Evolutionary conservation across 2,888 invertebrate species (phyloP).

Genomic region (Amitus sp.): DNA sequence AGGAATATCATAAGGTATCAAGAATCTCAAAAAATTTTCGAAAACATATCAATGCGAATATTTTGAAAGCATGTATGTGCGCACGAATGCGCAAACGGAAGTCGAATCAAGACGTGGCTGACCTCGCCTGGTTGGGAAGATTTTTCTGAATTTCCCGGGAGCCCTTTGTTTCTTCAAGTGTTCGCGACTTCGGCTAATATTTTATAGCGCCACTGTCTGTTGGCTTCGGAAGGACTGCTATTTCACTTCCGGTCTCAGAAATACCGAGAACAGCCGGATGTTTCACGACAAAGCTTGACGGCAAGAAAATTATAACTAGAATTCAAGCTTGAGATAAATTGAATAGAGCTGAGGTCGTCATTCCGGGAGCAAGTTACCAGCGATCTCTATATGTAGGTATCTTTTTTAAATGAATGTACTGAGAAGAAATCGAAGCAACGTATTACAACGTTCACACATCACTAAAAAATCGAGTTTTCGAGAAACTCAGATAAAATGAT

Average conservation of each 20-base stretch:
- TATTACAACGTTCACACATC: too few relatives aligned
- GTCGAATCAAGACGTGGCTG: constrained; percentile 39
- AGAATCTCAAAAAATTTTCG: constrained; percentile 34
- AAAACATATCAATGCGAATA: constrained; percentile 39
- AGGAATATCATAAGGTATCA: constrained; percentile 30
- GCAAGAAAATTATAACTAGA: constrained; percentile 61
- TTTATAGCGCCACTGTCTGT: constrained; percentile 54
- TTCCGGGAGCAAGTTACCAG: too few relatives aligned
- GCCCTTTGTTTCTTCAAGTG: constrained; percentile 46
- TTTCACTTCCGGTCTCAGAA: constrained; percentile 60
- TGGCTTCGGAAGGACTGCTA: constrained; percentile 52
- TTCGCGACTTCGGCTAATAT: constrained; percentile 57
- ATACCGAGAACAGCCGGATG: constrained; percentile 60
- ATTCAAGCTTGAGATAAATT: constrained; percentile 59
- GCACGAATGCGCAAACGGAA: constrained; percentile 37
- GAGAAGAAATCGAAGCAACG: too few relatives aligned
- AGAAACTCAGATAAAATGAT: too few relatives aligned
- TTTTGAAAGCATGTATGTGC: constrained; percentile 37
- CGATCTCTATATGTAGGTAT: too few relatives aligned
- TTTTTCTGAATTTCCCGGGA: constrained; percentile 55
- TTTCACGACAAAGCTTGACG: constrained; percentile 60
- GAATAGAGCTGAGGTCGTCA: constrained; percentile 16
- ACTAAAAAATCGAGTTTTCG: too few relatives aligned
- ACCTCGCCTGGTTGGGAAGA: constrained; percentile 42
- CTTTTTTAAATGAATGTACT: too few relatives aligned